Base-by-base conservation (phyloP, 2,888 invertebrate species). In the Nomada fucata region DNA sequence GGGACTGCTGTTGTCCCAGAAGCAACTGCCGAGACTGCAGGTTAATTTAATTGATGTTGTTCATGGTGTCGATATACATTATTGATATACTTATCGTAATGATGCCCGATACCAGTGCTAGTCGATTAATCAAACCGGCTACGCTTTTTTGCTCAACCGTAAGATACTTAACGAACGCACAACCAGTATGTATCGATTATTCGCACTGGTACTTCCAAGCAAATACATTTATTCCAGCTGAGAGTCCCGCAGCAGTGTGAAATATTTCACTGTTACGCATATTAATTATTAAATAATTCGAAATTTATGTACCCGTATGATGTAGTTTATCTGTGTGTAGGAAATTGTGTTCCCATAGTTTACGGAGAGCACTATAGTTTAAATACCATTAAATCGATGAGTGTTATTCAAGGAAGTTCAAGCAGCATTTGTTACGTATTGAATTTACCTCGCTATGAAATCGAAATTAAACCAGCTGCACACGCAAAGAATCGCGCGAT, bases 71-170 rank as follows among this genome's bases (percentile, higher is more conserved):
- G 55, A 57, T 64, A 47, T 59, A 18, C 59, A 52, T 65, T 59
- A 77, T 65, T 65, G 76, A 77, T 65, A 74, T 76, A 64, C 42
- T 73, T 73, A 74, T 60, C 75, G 65, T 52, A 65, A 77, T 50
- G 75, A 53, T 50, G 15, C 59, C 10, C 29, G 59, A 59, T 73
- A 57, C 65, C 59, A 20, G 59, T 65, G 74, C 29, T 29, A 74
- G 63, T 42, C 52, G 26, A 77, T 77, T 74, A 77, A 77, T 76
- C 74, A 74, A 64, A 15, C 60, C 36, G 23, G 50, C 42, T 50
- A 23, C 44, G 20, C 50, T n/a, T 44, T 55, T 59, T 57, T 57
- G 23, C 26, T 59, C 23, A 57, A 64, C 23, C 50, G 42, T 29
- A 42, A 29, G 63, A 29, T 73, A 47, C 50, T 72, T 76, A 42